phyloP scores from a whole-genome alignment of 1,140 invertebrate species.

The Drosophila tsacasi region DNA sequence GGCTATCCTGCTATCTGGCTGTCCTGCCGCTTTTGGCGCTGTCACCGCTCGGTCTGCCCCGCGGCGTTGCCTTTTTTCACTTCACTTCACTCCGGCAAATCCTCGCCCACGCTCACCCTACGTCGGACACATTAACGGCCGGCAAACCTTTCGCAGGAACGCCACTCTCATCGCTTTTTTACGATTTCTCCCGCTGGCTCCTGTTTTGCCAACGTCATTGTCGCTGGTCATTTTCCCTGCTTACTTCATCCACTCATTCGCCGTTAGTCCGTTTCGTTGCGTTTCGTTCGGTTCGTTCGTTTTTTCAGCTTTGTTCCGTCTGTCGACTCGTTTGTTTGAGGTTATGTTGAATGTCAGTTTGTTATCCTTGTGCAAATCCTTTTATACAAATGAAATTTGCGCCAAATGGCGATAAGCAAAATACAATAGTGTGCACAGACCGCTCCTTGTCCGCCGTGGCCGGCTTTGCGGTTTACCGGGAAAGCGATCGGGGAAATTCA shows the following conservation, averaged over 20 bases:
- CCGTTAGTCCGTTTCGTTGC: constrained; percentile 26
- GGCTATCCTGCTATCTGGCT: constrained; percentile 2
- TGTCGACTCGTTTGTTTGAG: constrained; percentile 74
- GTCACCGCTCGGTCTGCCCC: constrained; percentile 47
- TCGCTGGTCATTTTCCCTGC: constrained; percentile 77
- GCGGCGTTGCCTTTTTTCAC: constrained; percentile 70
- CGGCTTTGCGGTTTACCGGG: constrained; percentile 27
- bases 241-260: constrained; percentile 64
- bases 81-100: constrained; percentile 52
- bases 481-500: constrained; percentile 1
- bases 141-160: constrained; percentile 42
- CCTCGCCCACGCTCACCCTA: constrained; percentile 6
- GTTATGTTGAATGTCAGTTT: constrained; percentile 83
- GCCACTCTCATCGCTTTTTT: constrained; percentile 38
- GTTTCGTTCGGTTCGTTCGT: constrained; percentile 41
- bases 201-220: constrained; percentile 72
- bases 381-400: constrained; percentile 84
- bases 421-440: constrained; percentile 65
- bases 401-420: constrained; percentile 82
- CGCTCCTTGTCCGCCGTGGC: neutral
- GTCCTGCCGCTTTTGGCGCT: constrained; percentile 38
- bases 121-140: constrained; percentile 28
- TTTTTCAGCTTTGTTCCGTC: constrained; percentile 52
- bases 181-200: constrained; percentile 36
- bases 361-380: constrained; percentile 84